Base-by-base conservation (phyloP, 2,888 invertebrate genomes). In the Drosophila anceps region DNA sequence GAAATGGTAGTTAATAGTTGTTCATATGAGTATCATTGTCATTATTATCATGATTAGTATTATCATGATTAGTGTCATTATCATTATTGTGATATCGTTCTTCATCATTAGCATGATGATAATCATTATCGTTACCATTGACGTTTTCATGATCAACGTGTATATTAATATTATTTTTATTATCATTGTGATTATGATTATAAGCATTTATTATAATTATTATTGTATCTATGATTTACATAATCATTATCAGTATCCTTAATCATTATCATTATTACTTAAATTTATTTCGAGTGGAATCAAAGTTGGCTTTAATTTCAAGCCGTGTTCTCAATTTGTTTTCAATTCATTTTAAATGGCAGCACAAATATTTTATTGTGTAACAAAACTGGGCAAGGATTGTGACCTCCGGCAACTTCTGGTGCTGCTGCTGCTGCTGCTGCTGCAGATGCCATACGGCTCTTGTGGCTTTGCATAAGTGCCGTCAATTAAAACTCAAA, bases 401-500 rank as follows among this genome's bases (percentile, higher is more conserved):
- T 66, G 24, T 48, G 67, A 60, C 78, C 66, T 70, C 35, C 33
- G 69, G 51, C 48, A 41, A 44, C 12, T 41, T n/a, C 48, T 24
- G 4, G 2, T 46, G 4, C 24, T 46, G 57, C n/a, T 10, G 24
- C 37, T 35, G 46, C 15, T n/a, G 37, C 7, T 20, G 43, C 43
- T 43, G 31, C 50, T 50, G 50, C 50, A 50, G 50, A 50, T 50
- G 84, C 73, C 82, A 81, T 61, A 76, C 72, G 63, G 57, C 68
- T 69, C 73, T 73, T 79, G 79, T 66, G 81, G 73, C 69, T 77
- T 70, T 48, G 69, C 72, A 73, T 69, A 76, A 84, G 79, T 87
- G 81, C 76, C 78, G 72, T 75, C 87, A 84, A 84, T 87, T 84
- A 87, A 76, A 79, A 53, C 37, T 62, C 66, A 57, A 57, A 55